A percentile compares a stretch with the other conserved stretches of the same genome.
These are phyloP conservation scores for Cyrtorhinus lividipennis DNA, from an alignment of 1,140 invertebrate genomes.

Conservation along the genomic window DNA sequence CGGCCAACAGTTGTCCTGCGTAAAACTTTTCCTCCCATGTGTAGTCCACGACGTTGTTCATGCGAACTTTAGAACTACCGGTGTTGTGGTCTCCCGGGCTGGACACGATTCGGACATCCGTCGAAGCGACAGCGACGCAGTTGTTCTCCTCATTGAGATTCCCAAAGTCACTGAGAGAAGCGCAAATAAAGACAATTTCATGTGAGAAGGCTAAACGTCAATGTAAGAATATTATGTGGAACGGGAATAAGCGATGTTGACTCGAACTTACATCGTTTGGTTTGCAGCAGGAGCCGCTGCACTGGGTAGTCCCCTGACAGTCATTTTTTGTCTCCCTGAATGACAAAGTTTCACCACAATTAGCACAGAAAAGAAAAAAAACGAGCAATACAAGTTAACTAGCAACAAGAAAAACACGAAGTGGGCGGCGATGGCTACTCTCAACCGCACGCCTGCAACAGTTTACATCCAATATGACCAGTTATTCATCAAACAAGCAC, in stretches of 20 bases:
- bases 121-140: conserved; percentile 47
- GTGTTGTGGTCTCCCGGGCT: conserved; percentile 51
- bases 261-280: conserved; percentile 9
- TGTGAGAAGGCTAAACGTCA: no score
- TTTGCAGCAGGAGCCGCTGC: background rate
- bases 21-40: conserved; percentile 81
- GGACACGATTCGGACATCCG: conserved; percentile 53
- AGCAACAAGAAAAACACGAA: no score
- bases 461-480: background rate
- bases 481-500: no score
- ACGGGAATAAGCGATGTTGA: no score
- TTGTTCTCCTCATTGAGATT: conserved; percentile 44
- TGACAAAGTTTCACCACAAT: background rate
- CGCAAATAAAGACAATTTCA: conserved; percentile 8
- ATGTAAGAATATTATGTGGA: no score
- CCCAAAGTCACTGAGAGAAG: conserved; percentile 18
- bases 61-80: conserved; percentile 75
- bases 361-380: no score
- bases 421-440: no score
- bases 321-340: background rate
- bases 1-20: conserved; percentile 70
- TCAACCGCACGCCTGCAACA: no score
- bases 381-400: no score
- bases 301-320: background rate
- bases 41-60: conserved; percentile 82